A percentile compares a stretch with the other conserved stretches of the same genome.
These are phyloP conservation scores for Pheosia tremula DNA, from an alignment of 2,888 invertebrate species.

Conservation along the genomic window DNA sequence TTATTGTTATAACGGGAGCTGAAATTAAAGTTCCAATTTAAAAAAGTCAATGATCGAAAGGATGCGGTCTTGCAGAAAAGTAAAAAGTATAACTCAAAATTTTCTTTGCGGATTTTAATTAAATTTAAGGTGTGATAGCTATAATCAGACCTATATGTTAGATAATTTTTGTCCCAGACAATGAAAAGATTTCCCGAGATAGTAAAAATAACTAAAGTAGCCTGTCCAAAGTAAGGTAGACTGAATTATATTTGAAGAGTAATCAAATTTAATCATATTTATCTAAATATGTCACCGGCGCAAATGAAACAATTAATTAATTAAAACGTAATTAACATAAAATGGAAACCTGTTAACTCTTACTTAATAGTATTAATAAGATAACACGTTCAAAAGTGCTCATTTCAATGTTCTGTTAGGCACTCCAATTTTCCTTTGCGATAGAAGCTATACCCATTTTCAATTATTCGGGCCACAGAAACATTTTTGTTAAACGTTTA, in stretches of 20 bases:
- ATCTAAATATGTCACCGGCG: background rate
- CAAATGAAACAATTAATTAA: background rate
- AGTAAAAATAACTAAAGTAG: too few species aligned
- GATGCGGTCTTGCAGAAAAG: background rate
- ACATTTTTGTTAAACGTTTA: slow-evolving; percentile 26
- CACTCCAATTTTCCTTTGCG: background rate
- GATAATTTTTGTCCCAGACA: too few species aligned
- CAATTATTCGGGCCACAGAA: slow-evolving; percentile 20
- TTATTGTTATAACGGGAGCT: slow-evolving; percentile 89
- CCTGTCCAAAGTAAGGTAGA: too few species aligned
- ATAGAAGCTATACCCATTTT: slow-evolving; percentile 13
- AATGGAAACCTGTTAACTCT: background rate
- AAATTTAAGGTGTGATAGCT: too few species aligned
- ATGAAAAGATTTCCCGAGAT: too few species aligned
- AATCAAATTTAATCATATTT: too few species aligned
- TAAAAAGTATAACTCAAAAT: too few species aligned
- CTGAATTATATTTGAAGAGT: too few species aligned
- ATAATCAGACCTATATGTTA: too few species aligned
- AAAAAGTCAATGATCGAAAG: background rate
- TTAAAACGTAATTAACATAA: background rate
- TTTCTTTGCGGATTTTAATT: too few species aligned
- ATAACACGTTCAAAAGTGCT: background rate
- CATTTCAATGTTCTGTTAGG: background rate
- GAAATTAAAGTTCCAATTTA: slow-evolving; percentile 39
- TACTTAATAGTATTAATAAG: background rate